phyloP scores from a whole-genome alignment of 2,797 vertebrate genomes.

The Avahi laniger region DNA sequence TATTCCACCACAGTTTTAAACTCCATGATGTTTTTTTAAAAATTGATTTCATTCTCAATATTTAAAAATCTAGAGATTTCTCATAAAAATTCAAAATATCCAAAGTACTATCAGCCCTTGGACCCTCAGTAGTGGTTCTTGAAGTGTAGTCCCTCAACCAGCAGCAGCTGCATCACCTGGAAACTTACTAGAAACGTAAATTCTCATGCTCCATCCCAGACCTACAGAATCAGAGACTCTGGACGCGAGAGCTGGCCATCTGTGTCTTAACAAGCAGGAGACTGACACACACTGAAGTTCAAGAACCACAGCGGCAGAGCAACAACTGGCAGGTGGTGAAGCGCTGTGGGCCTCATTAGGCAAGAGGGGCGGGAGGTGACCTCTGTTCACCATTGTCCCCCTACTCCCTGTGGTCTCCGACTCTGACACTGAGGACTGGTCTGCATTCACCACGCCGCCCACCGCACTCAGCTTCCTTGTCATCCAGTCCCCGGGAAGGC shows the following conservation, averaged over 20 bases:
- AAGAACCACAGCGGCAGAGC: not conserved
- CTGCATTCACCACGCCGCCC: not conserved
- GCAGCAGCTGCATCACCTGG: not conserved
- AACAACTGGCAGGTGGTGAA: no score
- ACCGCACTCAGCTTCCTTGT: not conserved
- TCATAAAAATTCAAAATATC: not conserved
- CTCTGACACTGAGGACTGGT: not conserved
- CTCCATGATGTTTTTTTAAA: not conserved
- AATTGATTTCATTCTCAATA: not conserved
- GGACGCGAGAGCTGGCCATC: not conserved
- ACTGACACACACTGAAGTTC: not conserved
- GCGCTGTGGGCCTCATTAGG: not conserved
- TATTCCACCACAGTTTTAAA: not conserved
- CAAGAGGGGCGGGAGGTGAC: not conserved
- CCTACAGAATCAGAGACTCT: not conserved
- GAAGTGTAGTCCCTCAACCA: not conserved
- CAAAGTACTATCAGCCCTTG: not conserved
- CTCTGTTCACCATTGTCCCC: not conserved
- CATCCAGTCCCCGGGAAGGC: no score
- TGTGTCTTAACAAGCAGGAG: not conserved
- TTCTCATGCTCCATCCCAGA: not conserved
- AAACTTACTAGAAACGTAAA: not conserved
- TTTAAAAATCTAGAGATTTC: not conserved
- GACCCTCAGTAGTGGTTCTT: not conserved
- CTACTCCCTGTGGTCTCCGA: rapidly evolving